These are phyloP conservation scores for Campopleginae sp. DNA, from an alignment of 2,888 invertebrate species.

Conservation along the genomic window DNA sequence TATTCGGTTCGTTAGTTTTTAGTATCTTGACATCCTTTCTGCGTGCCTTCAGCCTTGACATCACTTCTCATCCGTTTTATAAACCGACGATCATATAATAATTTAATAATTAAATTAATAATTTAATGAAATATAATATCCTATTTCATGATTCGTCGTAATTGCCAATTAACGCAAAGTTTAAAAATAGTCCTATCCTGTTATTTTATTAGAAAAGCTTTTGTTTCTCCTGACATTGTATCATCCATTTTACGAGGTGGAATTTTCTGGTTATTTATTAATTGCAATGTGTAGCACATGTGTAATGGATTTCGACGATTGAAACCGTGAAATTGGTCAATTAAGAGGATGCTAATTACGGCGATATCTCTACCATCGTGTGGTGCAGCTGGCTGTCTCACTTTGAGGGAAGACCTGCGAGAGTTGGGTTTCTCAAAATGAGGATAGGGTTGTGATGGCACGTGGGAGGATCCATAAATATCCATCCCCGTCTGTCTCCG, in stretches of 20 bases:
- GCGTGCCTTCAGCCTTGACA: background rate
- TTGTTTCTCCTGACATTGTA: background rate
- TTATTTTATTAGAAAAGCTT: background rate
- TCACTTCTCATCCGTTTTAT: background rate
- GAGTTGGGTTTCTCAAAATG: conserved; percentile 38
- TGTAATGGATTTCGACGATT: conserved; percentile 27
- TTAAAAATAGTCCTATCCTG: background rate
- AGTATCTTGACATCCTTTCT: background rate
- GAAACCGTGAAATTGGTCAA: conserved; percentile 53
- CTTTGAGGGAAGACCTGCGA: conserved; percentile 6
- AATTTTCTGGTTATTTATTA: conserved; percentile 13
- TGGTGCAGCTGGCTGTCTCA: conserved; percentile 12
- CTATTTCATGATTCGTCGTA: background rate
- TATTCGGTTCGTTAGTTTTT: background rate
- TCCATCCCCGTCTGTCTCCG: conserved; percentile 4
- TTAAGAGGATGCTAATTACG: conserved; percentile 40
- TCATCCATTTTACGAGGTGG: background rate
- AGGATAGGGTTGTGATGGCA: conserved; percentile 23
- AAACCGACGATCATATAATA: background rate
- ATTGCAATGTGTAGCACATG: conserved; percentile 3
- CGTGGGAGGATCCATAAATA: conserved; percentile 42
- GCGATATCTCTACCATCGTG: conserved; percentile 19
- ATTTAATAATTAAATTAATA: background rate
- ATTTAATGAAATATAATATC: background rate
- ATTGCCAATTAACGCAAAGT: background rate